These are phyloP conservation scores for Tenebrosternarchus preto DNA, from an alignment of 2,113 vertebrate genomes.

Conservation along the genomic window DNA sequence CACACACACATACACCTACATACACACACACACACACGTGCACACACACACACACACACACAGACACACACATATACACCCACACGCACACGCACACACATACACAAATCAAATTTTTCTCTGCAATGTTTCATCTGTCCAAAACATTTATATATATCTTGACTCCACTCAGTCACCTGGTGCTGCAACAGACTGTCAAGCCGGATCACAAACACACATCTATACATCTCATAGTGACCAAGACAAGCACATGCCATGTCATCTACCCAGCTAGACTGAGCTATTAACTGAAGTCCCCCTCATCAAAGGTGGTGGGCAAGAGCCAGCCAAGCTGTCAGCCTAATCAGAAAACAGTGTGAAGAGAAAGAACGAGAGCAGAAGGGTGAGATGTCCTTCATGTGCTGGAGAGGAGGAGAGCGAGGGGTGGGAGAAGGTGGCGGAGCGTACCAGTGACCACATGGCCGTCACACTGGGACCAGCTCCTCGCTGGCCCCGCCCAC, in stretches of 20 bases:
- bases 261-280: neutral
- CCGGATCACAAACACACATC: slow-evolving; percentile 19
- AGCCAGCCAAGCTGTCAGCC: neutral
- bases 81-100: slow-evolving; percentile 2
- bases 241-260: neutral
- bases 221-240: neutral
- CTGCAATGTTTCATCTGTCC: slow-evolving; percentile 38
- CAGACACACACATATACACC: slow-evolving; percentile 18
- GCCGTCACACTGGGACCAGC: slow-evolving; percentile 32
- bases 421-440: slow-evolving; percentile 34
- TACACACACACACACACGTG: slow-evolving; percentile 22
- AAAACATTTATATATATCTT: slow-evolving; percentile 44
- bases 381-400: slow-evolving; percentile 51
- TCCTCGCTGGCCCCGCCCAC: slow-evolving; percentile 2
- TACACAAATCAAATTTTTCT: slow-evolving; percentile 9
- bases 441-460: slow-evolving; percentile 41
- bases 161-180: slow-evolving; percentile 24
- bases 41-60: neutral
- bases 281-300: neutral
- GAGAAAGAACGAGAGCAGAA: slow-evolving; percentile 7
- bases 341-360: slow-evolving; percentile 38
- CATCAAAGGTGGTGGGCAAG: slow-evolving; percentile 1
- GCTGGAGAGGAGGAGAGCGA: slow-evolving; percentile 23
- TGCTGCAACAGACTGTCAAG: neutral
- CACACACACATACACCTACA: slow-evolving; percentile 19